Conservation (phyloP, 2,888 invertebrate species). For the Zaprionus lineosus region DNA sequence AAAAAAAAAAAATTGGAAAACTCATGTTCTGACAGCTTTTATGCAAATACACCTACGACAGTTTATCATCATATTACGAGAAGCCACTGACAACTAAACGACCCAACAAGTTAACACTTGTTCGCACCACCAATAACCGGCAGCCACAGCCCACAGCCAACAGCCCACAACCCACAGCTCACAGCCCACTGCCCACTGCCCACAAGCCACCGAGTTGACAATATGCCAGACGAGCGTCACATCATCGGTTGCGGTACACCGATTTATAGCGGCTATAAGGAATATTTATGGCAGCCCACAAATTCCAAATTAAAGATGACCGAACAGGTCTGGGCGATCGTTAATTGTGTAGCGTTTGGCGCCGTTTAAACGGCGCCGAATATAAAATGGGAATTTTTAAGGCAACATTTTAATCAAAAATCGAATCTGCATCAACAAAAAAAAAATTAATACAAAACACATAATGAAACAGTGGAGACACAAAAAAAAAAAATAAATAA, state of each 20-base stretch:
- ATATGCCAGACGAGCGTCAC: constrained; percentile 40
- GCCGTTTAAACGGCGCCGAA: constrained; percentile 64
- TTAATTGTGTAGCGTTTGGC: constrained; percentile 52
- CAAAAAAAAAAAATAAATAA: background rate
- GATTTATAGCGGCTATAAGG: constrained; percentile 57
- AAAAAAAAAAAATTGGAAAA: too few species aligned
- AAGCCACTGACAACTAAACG: background rate
- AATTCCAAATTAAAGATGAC: constrained; percentile 47
- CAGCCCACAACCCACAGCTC: background rate
- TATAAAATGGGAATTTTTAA: constrained; percentile 52
- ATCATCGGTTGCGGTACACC: constrained; percentile 17
- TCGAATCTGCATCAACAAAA: constrained; percentile 35
- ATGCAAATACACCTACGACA: too few species aligned
- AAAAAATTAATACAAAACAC: constrained; percentile 16
- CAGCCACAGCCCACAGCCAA: constrained; percentile 1
- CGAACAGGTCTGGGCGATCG: constrained; percentile 26
- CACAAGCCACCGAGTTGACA: constrained; percentile 16
- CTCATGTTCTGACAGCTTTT: too few species aligned
- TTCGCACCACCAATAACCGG: constrained; percentile 8
- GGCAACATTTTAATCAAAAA: constrained; percentile 54
- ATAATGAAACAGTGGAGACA: background rate
- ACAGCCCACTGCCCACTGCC: background rate
- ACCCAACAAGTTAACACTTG: constrained; percentile 9
- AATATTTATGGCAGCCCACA: constrained; percentile 51
- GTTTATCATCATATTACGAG: background rate